phyloP scores from a whole-genome alignment of 2,888 invertebrate species.

The Lymantria monacha region DNA sequence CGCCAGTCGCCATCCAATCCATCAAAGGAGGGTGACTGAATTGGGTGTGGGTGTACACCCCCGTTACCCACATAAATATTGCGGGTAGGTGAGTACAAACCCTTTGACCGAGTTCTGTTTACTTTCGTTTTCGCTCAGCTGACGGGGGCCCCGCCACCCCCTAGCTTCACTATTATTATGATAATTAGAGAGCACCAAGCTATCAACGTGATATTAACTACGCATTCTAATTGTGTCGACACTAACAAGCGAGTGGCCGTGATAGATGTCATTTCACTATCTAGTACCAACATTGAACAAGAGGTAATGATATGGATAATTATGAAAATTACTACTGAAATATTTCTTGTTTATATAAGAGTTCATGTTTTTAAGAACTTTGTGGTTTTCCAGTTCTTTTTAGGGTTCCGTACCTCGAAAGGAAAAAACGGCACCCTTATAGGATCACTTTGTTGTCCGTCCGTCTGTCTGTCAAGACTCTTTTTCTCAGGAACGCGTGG shows the following conservation, averaged over 20 bases:
- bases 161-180: conserved; percentile 76
- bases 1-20: conserved; percentile 80
- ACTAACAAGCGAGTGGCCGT: conserved; percentile 16
- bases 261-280: conserved; percentile 11
- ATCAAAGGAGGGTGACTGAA: conserved; percentile 78
- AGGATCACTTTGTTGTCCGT: too few species aligned
- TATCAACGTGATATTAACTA: conserved; percentile 62
- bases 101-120: conserved; percentile 84
- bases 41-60: conserved; percentile 70
- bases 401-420: too few species aligned
- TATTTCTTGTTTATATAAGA: neutral
- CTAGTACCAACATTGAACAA: conserved; percentile 3
- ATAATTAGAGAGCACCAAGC: conserved; percentile 68
- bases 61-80: conserved; percentile 81
- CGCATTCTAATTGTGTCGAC: conserved; percentile 46
- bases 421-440: too few species aligned
- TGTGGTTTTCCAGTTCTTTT: conserved; percentile 24
- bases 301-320: too few species aligned
- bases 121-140: conserved; percentile 83
- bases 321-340: neutral
- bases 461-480: too few species aligned
- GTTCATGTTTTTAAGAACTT: conserved; percentile 11
- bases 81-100: conserved; percentile 82
- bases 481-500: too few species aligned
- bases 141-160: conserved; percentile 75